Evolutionary conservation across 2,113 vertebrate species (phyloP).

Genomic region (Argyrosomus japonicus): DNA sequence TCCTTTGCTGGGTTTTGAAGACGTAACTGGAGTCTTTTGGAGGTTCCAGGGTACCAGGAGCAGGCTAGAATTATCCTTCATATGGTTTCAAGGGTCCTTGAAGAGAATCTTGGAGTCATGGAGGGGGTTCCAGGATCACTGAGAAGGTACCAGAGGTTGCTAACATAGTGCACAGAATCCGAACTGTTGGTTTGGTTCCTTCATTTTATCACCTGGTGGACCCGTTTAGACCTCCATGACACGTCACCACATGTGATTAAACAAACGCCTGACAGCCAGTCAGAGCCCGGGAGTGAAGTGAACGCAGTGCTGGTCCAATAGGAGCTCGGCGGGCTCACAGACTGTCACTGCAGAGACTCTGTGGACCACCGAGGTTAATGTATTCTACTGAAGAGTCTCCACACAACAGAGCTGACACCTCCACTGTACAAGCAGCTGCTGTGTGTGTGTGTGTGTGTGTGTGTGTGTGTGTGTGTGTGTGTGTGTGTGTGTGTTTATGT

Average conservation of each 20-base stretch:
- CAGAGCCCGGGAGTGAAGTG: background rate
- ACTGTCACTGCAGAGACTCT: slow-evolving; percentile 21
- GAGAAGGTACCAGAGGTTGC: too few relatives aligned
- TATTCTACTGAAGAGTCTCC: slow-evolving; percentile 89
- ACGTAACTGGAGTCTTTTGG: too few relatives aligned
- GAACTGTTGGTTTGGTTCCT: background rate
- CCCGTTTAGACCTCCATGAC: background rate
- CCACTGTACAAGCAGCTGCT: slow-evolving; percentile 89
- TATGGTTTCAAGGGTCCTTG: background rate
- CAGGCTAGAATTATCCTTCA: too few relatives aligned
- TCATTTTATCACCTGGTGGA: background rate
- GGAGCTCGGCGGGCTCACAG: background rate
- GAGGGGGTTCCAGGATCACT: background rate
- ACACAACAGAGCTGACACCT: slow-evolving; percentile 91
- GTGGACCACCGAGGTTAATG: slow-evolving; percentile 87
- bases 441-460: slow-evolving; percentile 46
- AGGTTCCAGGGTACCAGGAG: too few relatives aligned
- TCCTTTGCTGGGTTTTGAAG: background rate
- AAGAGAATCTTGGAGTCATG: too few relatives aligned
- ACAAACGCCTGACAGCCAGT: slow-evolving; percentile 8
- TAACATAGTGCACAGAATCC: background rate
- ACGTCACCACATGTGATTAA: background rate
- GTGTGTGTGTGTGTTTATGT: slow-evolving; percentile 29
- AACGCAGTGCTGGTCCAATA: background rate
- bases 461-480: slow-evolving; percentile 41